Evolutionary conservation across 2,888 invertebrate species (phyloP).

Genomic region (Parnassius apollo): DNA sequence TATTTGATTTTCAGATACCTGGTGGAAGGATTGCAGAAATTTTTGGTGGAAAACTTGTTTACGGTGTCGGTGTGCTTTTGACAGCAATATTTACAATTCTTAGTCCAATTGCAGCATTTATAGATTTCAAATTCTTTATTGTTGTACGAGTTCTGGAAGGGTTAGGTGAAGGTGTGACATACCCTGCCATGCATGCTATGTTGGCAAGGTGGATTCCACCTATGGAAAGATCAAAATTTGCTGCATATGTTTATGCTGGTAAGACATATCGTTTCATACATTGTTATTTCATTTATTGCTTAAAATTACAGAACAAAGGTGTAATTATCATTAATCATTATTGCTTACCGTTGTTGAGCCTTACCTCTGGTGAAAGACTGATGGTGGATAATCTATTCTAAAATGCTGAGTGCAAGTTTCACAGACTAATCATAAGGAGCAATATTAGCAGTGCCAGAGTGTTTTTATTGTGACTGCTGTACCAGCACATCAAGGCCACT

Average conservation of each 20-base stretch:
- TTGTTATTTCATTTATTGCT: too few relatives aligned
- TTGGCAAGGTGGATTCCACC: constrained; percentile 96
- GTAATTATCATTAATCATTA: too few relatives aligned
- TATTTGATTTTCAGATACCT: constrained; percentile 71
- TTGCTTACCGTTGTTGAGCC: too few relatives aligned
- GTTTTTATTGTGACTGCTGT: too few relatives aligned
- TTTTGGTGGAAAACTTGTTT: constrained; percentile 93
- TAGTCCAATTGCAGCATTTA: constrained; percentile 90
- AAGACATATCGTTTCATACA: constrained; percentile 32
- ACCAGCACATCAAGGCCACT: too few relatives aligned
- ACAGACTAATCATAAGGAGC: too few relatives aligned
- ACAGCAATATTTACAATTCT: constrained; percentile 91
- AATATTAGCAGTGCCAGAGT: too few relatives aligned
- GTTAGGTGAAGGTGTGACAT: constrained; percentile 93
- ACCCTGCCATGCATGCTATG: constrained; percentile 97
- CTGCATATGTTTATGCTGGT: constrained; percentile 92
- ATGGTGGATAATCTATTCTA: too few relatives aligned
- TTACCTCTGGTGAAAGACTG: too few relatives aligned
- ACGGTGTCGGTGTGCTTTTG: constrained; percentile 89
- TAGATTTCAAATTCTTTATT: constrained; percentile 85
- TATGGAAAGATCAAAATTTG: constrained; percentile 93
- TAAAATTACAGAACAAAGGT: too few relatives aligned
- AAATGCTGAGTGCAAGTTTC: too few relatives aligned
- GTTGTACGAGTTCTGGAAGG: constrained; percentile 90
- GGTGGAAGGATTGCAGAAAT: constrained; percentile 92